Evolutionary conservation across 1,140 invertebrate genomes (phyloP), one percentile per base, ranked within the genome.

Genomic region (Nasonia vitripennis): DNA sequence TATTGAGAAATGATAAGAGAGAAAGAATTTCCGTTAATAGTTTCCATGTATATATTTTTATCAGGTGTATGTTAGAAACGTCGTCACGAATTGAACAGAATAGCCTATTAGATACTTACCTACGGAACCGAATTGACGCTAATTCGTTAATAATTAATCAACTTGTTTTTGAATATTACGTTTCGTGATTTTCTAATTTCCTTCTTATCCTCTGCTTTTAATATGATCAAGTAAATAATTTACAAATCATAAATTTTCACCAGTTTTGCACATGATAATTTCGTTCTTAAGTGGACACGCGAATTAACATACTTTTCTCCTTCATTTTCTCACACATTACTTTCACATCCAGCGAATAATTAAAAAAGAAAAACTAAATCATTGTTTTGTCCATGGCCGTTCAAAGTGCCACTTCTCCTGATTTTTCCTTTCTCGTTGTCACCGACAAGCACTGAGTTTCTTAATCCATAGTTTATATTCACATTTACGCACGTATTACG

Each of bases 191-290:
- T 7, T 67, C 48, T n/a, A 20, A n/a, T 12, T 51, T 79, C 27
- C 74, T 48, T 67, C 10, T 85, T 34, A 17, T 45, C 20, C n/a
- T 81, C 14, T 62, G 86, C 87, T 84, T 89, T 87, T 87, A 84
- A 88, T 91, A 90, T 7, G n/a, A 62, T 62, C 89, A 92, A 91
- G 91, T 88, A 90, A 91, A 91, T 90, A 90, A 92, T 91, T 91
- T 89, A 91, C 91, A 90, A 91, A 91, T 91, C 90, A 92, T 92
- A 87, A 27, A 85, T 83, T 20, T 55, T n/a, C 77, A 74, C 67
- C 7, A 17, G 68, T 62, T 62, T 79, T 31, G 37, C 55, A 77
- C 79, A 68, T 37, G 31, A 67, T 81, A 78, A 78, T 84, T 75
- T 27, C 51, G 81, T 48, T 82, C 23, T 87, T 62, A 23, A 45